Conservation (phyloP, 2,888 invertebrate genomes). For the Drosophila tripunctata region DNA sequence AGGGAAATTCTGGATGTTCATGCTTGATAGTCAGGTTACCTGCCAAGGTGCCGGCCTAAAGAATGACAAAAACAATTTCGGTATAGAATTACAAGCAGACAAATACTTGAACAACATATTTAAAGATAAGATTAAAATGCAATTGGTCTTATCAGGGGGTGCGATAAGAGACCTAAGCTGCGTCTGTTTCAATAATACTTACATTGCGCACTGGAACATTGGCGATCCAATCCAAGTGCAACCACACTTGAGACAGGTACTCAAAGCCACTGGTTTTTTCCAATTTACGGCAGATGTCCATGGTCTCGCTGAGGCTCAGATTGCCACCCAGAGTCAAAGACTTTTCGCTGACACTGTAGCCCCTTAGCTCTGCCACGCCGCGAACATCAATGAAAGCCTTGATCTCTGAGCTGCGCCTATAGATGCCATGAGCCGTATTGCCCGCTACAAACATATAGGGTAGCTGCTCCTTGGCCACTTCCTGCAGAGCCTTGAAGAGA, state of each 20-base stretch:
- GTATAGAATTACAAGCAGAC: conserved; percentile 9
- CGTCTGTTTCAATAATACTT: conserved; percentile 68
- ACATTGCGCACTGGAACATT: conserved; percentile 89
- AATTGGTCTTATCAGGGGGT: conserved; percentile 1
- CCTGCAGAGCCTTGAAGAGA: conserved; percentile 81
- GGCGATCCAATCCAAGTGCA: conserved; percentile 88
- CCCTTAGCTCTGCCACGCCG: conserved; percentile 86
- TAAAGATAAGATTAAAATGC: conserved; percentile 17
- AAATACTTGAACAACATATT: background rate
- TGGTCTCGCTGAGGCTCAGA: conserved; percentile 85
- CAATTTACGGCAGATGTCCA: conserved; percentile 84
- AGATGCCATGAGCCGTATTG: conserved; percentile 90
- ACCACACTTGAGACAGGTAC: conserved; percentile 84
- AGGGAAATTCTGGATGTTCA: conserved; percentile 88
- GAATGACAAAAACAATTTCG: conserved; percentile 31
- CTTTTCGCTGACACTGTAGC: conserved; percentile 76
- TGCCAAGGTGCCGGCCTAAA: conserved; percentile 87
- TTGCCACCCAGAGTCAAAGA: conserved; percentile 79
- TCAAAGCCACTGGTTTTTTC: conserved; percentile 85
- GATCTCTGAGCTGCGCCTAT: conserved; percentile 74
- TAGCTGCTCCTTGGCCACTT: conserved; percentile 76
- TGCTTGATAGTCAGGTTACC: conserved; percentile 90
- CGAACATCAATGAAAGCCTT: conserved; percentile 88
- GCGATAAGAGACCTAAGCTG: conserved; percentile 18
- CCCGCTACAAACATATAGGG: conserved; percentile 89